Percentiles rank a stretch among this genome's conserved stretches.
Conservation (phyloP, 53 echinoderm and acorn worm genomes). For the Temnopleurus reevesii region DNA sequence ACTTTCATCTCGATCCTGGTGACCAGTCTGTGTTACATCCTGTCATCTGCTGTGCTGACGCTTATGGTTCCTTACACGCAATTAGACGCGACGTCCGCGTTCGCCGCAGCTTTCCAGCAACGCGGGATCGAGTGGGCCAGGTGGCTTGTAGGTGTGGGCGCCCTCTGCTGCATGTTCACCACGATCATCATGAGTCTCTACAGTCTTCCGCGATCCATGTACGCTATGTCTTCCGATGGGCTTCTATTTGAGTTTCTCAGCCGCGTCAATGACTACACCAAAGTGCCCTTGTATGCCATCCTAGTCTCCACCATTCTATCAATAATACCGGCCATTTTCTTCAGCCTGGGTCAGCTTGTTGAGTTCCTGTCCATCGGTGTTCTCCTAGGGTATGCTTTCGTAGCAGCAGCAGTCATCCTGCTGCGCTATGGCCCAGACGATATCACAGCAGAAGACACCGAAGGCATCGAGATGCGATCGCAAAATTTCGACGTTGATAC, state of each 20-base stretch:
- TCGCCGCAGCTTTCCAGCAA: conserved; percentile 62
- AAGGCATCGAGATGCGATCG: conserved; percentile 3
- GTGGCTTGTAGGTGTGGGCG: conserved; percentile 70
- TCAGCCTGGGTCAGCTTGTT: conserved; percentile 69
- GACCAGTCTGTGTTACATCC: conserved; percentile 62
- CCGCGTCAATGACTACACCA: conserved; percentile 48
- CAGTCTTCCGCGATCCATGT: conserved; percentile 70
- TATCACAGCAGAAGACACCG: too few relatives aligned
- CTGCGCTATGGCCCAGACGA: conserved; percentile 69
- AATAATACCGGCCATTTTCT: conserved; percentile 56
- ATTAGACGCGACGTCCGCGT: conserved; percentile 62
- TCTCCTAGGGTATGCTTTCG: conserved; percentile 69
- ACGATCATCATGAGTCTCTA: conserved; percentile 59
- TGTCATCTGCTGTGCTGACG: conserved; percentile 65
- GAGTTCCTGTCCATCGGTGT: conserved; percentile 83
- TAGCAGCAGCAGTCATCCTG: conserved; percentile 63
- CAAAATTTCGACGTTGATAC: too few relatives aligned
- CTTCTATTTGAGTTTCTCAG: conserved; percentile 65
- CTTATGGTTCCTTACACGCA: conserved; percentile 70
- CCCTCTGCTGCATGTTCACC: conserved; percentile 68
- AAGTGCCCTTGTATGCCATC: conserved; percentile 69
- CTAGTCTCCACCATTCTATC: conserved; percentile 51
- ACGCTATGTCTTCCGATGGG: conserved; percentile 81
- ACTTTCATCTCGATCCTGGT: conserved; percentile 63
- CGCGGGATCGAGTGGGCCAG: conserved; percentile 68